A percentile compares a stretch with the other conserved stretches of the same genome.
These are phyloP conservation scores for Threskiornis aethiopicus DNA, from an alignment of 2,797 vertebrate species.

Conservation along the genomic window DNA sequence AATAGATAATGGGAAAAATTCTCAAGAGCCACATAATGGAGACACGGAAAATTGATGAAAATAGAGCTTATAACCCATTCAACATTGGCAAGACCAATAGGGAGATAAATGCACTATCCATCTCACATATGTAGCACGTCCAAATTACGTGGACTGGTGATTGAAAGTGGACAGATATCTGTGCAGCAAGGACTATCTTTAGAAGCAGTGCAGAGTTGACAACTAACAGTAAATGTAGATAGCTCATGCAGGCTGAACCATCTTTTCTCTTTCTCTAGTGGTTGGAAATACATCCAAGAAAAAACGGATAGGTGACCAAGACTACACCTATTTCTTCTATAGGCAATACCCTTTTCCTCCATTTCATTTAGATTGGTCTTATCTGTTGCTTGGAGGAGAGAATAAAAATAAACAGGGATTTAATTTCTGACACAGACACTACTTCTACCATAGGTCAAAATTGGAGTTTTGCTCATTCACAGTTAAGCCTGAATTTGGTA, in stretches of 20 bases:
- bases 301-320: not conserved
- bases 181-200: not conserved
- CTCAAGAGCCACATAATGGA: slow-evolving; percentile 13
- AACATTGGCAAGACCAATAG: not conserved
- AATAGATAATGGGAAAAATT: not conserved
- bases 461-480: not conserved
- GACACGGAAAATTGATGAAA: not conserved
- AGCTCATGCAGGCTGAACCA: not conserved
- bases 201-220: not conserved
- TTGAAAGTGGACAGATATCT: not conserved
- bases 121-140: not conserved
- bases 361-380: not conserved
- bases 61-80: not conserved
- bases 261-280: not conserved
- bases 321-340: not conserved
- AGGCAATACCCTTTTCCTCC: not conserved
- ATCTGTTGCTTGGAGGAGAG: not conserved
- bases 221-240: not conserved
- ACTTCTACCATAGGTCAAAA: not conserved
- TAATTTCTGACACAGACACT: not conserved
- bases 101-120: not conserved
- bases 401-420: not conserved
- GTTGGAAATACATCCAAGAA: not conserved
- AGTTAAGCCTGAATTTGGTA: not conserved
- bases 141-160: not conserved